These are phyloP conservation scores for Apolygus lucorum DNA, from an alignment of 1,140 invertebrate species.

Conservation along the genomic window DNA sequence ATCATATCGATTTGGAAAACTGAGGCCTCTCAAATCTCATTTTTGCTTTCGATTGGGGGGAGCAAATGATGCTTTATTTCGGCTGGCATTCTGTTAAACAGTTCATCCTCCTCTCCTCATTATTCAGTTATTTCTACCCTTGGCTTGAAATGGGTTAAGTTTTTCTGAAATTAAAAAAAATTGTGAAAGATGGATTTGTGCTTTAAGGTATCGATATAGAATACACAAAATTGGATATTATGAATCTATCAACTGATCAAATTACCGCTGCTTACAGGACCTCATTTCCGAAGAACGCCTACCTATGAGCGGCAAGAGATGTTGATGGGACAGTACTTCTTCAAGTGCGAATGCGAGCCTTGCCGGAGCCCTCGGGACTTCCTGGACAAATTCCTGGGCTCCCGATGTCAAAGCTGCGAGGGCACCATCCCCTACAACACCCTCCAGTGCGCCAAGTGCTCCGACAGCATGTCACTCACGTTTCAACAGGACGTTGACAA, in stretches of 20 bases:
- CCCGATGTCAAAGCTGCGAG: constrained; percentile 34
- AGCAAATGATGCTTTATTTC: too few relatives aligned
- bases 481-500: constrained; percentile 33
- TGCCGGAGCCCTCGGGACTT: constrained; percentile 45
- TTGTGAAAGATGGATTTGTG: not conserved
- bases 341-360: constrained; percentile 50
- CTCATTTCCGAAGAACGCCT: constrained; percentile 52
- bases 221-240: not conserved
- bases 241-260: too few relatives aligned
- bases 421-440: constrained; percentile 22
- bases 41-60: too few relatives aligned
- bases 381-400: constrained; percentile 30
- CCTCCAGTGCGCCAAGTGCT: constrained; percentile 30
- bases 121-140: too few relatives aligned
- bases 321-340: constrained; percentile 54
- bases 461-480: constrained; percentile 35
- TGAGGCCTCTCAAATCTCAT: too few relatives aligned
- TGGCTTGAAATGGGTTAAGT: too few relatives aligned
- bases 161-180: too few relatives aligned
- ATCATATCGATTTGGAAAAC: too few relatives aligned
- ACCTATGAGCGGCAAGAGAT: constrained; percentile 47
- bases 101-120: too few relatives aligned
- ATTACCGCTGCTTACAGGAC: constrained; percentile 45
- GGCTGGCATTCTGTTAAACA: too few relatives aligned
- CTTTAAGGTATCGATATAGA: too few relatives aligned